Evolutionary conservation across 2,113 vertebrate species (phyloP).

Genomic region (Daphoenositta chrysoptera): DNA sequence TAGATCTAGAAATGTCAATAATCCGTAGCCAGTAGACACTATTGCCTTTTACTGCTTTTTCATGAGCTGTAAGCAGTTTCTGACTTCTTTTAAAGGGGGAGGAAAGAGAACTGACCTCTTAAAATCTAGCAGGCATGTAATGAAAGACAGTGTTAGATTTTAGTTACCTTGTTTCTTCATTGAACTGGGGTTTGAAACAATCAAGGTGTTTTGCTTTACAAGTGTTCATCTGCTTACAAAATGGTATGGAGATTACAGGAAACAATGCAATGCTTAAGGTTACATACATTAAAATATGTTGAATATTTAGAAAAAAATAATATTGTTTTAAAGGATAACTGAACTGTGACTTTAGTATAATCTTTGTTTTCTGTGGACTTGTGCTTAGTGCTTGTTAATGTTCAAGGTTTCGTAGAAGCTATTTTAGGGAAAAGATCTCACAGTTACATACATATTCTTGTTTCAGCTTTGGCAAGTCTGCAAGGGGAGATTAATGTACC

Average conservation of each 20-base stretch:
- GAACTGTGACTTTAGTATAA: not conserved
- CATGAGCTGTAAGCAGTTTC: not conserved
- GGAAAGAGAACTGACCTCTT: not conserved
- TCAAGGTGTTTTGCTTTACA: not conserved
- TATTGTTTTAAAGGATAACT: not conserved
- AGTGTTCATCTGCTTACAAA: not conserved
- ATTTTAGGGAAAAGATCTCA: not conserved
- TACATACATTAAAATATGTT: not conserved
- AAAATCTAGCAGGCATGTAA: not conserved
- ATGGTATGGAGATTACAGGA: not conserved
- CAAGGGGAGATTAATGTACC: not conserved
- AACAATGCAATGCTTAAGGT: rapidly evolving
- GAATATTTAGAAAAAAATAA: not conserved
- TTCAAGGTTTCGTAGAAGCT: not conserved
- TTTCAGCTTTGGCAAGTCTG: not conserved
- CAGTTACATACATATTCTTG: not conserved
- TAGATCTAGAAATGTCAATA: not conserved
- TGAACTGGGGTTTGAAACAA: not conserved
- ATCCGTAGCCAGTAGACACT: not conserved
- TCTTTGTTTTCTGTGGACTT: not conserved
- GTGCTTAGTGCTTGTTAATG: not conserved
- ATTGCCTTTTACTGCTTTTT: not conserved
- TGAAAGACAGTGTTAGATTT: not conserved
- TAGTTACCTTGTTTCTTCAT: not conserved
- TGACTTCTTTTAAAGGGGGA: not conserved